A percentile compares a stretch with the other conserved stretches of the same genome.
These are phyloP conservation scores for Phengaris alcon DNA, from an alignment of 2,888 invertebrate genomes.

Conservation along the genomic window DNA sequence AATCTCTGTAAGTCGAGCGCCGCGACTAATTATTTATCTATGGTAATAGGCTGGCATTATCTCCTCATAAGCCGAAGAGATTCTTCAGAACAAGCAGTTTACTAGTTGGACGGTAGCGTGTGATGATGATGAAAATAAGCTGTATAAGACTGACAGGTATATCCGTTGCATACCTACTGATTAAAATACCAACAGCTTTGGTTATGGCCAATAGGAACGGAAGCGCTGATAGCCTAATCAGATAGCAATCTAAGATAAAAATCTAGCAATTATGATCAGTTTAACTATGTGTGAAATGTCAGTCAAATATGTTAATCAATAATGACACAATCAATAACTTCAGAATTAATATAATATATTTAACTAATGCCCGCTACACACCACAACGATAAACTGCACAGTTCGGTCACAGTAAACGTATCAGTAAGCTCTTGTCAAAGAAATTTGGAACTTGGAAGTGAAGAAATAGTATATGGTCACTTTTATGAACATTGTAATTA, in stretches of 20 bases:
- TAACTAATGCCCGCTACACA: not conserved
- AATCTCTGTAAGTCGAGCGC: too few relatives aligned
- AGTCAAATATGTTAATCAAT: conserved; percentile 7
- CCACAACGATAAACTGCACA: too few relatives aligned
- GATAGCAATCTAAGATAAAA: conserved; percentile 5
- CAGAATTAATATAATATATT: too few relatives aligned
- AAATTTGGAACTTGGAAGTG: not conserved
- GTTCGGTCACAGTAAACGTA: too few relatives aligned
- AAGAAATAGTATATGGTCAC: too few relatives aligned
- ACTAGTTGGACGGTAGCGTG: not conserved
- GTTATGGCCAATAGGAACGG: conserved; percentile 19
- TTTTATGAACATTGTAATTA: not conserved
- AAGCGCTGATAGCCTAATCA: conserved; percentile 18
- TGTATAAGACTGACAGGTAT: not conserved
- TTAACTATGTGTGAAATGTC: conserved; percentile 21
- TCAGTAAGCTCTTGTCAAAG: not conserved
- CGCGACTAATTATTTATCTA: too few relatives aligned
- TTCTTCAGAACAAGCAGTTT: not conserved
- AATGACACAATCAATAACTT: too few relatives aligned
- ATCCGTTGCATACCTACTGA: not conserved
- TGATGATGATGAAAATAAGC: conserved; percentile 15
- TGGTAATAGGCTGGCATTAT: too few relatives aligned
- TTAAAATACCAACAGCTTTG: conserved; percentile 21
- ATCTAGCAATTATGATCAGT: conserved; percentile 19
- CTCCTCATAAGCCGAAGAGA: too few relatives aligned